Conservation (phyloP, 2,113 vertebrate genomes). For the Alouatta palliata region DNA sequence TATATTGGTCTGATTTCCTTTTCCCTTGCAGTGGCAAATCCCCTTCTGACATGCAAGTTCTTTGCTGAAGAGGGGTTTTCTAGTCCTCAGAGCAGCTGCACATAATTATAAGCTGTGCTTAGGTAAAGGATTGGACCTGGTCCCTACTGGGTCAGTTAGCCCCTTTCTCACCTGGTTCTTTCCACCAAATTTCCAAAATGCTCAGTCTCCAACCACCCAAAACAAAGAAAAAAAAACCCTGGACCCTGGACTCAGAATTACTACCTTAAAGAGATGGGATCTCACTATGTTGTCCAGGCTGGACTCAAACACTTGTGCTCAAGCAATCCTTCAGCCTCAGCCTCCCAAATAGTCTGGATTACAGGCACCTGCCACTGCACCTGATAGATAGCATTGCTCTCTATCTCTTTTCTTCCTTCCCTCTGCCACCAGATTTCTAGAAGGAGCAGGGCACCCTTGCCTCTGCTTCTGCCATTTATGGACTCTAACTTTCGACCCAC, state of each 20-base stretch:
- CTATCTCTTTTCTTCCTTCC: rapidly evolving
- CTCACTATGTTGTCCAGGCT: not conserved
- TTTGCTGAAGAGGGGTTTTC: rapidly evolving
- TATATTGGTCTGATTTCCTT: too few species aligned
- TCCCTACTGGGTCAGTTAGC: rapidly evolving
- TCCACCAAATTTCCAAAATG: not conserved
- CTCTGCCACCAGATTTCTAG: not conserved
- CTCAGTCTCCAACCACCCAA: not conserved
- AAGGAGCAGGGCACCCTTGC: not conserved
- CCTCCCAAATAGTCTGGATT: not conserved
- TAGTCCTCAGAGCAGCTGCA: not conserved
- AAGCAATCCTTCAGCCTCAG: not conserved
- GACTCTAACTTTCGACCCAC: not conserved
- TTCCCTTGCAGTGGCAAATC: not conserved
- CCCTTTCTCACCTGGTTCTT: not conserved
- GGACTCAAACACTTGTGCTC: not conserved
- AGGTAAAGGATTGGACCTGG: not conserved
- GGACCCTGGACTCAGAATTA: rapidly evolving
- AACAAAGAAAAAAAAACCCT: not conserved
- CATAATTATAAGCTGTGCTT: rapidly evolving
- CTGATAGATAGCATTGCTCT: too few species aligned
- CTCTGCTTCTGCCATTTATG: rapidly evolving
- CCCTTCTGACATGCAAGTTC: not conserved
- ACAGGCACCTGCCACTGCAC: not conserved
- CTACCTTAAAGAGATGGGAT: not conserved